These are phyloP conservation scores for Fulica atra DNA, from an alignment of 2,113 vertebrate genomes.

Conservation along the genomic window DNA sequence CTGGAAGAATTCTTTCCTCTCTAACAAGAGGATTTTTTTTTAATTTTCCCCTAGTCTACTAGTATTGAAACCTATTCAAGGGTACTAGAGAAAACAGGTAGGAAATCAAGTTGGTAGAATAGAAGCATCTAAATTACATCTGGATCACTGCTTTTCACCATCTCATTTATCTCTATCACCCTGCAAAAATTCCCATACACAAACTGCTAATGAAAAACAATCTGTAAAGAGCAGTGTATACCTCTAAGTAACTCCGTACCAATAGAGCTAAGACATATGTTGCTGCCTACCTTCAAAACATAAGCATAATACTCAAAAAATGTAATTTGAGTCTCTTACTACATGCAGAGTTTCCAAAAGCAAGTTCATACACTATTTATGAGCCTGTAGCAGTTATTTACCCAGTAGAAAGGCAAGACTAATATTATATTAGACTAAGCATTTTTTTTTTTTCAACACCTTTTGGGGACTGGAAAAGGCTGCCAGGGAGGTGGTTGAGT, in stretches of 20 bases:
- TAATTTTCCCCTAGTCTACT: not conserved
- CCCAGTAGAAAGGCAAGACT: not conserved
- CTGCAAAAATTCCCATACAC: not conserved
- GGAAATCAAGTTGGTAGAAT: not conserved
- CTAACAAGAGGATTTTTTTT: not conserved
- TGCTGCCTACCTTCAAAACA: not conserved
- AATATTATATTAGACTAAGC: not conserved
- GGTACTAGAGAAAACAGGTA: not conserved
- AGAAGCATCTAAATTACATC: not conserved
- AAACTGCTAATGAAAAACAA: not conserved
- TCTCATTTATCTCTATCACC: not conserved
- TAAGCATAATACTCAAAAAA: not conserved
- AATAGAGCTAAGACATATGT: not conserved
- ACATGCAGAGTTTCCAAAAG: not conserved
- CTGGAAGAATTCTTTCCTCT: not conserved
- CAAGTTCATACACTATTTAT: not conserved
- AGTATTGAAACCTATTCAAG: not conserved
- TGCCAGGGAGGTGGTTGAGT: too few relatives aligned
- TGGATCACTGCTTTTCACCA: not conserved
- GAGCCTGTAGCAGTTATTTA: not conserved
- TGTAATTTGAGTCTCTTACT: not conserved
- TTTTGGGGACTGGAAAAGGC: too few relatives aligned
- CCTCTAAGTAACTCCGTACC: not conserved
- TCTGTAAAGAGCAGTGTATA: not conserved
- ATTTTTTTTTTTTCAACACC: not conserved